Evolutionary conservation across 1,140 invertebrate genomes (phyloP).

Genomic region (Ceratosolen solmsi): DNA sequence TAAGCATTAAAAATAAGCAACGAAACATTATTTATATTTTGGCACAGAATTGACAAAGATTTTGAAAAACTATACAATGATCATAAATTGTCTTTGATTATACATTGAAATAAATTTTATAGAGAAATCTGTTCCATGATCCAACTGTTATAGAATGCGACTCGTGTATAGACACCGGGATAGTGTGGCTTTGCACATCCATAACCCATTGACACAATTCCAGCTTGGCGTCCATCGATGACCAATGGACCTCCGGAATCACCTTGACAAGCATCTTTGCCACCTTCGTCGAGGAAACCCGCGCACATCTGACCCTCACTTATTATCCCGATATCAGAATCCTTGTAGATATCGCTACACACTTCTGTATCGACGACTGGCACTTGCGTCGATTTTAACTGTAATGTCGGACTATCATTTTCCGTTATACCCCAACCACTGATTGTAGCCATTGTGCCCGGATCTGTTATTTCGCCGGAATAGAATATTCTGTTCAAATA

Average conservation of each 20-base stretch:
- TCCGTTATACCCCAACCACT: neutral
- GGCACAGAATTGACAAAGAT: no score
- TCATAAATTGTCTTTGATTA: no score
- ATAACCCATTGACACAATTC: neutral
- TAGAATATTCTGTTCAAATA: neutral
- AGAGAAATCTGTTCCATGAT: slow-evolving; percentile 4
- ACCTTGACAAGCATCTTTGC: slow-evolving; percentile 81
- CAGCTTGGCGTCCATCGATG: neutral
- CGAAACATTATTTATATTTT: no score
- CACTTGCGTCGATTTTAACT: neutral
- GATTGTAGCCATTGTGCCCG: neutral
- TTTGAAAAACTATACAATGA: no score
- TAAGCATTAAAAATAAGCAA: no score
- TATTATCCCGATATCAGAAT: neutral
- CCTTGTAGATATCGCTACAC: neutral
- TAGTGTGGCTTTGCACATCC: neutral
- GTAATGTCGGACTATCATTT: neutral
- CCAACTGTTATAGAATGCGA: slow-evolving; percentile 10
- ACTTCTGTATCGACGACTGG: neutral
- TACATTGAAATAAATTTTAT: no score
- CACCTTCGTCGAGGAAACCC: slow-evolving; percentile 67
- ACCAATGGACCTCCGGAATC: slow-evolving; percentile 9
- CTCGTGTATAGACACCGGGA: neutral
- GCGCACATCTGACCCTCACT: neutral
- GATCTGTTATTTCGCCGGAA: neutral